A percentile compares a stretch with the other conserved stretches of the same genome.
These are phyloP conservation scores for Deladenus siricidicola DNA, from an alignment of 2,888 invertebrate species.

Conservation along the genomic window DNA sequence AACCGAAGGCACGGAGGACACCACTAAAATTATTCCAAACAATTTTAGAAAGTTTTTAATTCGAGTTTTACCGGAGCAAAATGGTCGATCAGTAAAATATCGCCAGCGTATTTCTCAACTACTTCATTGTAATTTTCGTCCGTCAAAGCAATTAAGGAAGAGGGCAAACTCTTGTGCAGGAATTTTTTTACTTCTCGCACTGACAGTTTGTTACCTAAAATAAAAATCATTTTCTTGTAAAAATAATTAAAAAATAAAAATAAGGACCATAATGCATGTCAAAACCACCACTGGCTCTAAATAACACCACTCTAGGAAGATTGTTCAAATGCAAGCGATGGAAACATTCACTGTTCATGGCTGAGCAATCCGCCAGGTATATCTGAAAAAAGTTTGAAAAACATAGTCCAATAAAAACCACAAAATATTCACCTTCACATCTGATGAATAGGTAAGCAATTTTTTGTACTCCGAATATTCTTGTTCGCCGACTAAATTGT, in stretches of 20 bases:
- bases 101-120: conserved; percentile 37
- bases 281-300: conserved; percentile 69
- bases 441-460: too few relatives aligned
- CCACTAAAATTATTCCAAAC: conserved; percentile 57
- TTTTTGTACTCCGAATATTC: conserved; percentile 52
- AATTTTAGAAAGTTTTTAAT: background rate
- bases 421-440: too few relatives aligned
- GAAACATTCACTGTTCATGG: conserved; percentile 52
- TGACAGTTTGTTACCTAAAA: conserved; percentile 58
- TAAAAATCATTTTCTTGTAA: background rate
- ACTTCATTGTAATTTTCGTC: conserved; percentile 49
- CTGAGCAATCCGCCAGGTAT: conserved; percentile 56
- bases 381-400: conserved; percentile 42
- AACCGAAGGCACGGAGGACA: conserved; percentile 69
- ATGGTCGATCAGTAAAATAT: conserved; percentile 67
- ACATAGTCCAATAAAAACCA: too few relatives aligned
- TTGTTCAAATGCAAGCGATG: conserved; percentile 56
- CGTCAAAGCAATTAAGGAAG: conserved; percentile 55
- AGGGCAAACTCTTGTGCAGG: conserved; percentile 49
- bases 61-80: conserved; percentile 60
- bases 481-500: background rate
- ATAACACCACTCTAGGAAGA: conserved; percentile 66
- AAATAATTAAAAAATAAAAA: conserved; percentile 8
- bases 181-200: conserved; percentile 54
- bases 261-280: conserved; percentile 65